phyloP scores from a whole-genome alignment of 2,113 vertebrate genomes.

The Empidonax traillii region DNA sequence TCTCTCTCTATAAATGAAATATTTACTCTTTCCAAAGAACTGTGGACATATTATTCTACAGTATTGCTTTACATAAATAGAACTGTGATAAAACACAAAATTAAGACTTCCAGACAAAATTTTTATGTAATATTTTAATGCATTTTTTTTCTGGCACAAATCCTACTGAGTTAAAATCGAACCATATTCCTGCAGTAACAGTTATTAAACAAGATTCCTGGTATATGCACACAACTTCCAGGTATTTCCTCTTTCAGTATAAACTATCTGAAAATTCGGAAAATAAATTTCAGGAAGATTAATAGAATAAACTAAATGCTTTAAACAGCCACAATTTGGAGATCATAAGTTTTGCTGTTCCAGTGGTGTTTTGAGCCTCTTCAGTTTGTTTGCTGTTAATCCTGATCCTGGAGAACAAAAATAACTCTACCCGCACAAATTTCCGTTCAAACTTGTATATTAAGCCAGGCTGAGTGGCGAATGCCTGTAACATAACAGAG shows the following conservation, averaged over 20 bases:
- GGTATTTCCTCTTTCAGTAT: not conserved
- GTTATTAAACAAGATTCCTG: not conserved
- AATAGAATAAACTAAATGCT: not conserved
- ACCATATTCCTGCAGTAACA: not conserved
- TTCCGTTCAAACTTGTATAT: not conserved
- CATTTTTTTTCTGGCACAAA: not conserved
- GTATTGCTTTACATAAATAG: not conserved
- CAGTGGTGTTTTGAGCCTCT: not conserved
- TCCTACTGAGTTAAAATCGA: not conserved
- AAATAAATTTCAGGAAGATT: slow-evolving; percentile 2
- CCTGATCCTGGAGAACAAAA: not conserved
- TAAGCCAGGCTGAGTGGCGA: not conserved
- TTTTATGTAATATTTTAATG: slow-evolving; percentile 14
- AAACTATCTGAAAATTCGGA: not conserved
- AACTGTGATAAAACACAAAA: not conserved
- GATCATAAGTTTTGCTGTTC: not conserved
- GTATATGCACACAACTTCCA: not conserved
- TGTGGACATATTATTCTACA: not conserved
- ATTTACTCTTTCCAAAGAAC: not conserved
- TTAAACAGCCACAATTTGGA: not conserved
- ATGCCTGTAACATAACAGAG: not conserved
- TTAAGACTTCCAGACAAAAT: not conserved
- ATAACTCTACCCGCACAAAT: not conserved
- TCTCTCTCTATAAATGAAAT: not conserved
- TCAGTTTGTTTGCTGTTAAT: not conserved